phyloP scores from a whole-genome alignment of 1,140 invertebrate species.

The Brachionus sp. region DNA sequence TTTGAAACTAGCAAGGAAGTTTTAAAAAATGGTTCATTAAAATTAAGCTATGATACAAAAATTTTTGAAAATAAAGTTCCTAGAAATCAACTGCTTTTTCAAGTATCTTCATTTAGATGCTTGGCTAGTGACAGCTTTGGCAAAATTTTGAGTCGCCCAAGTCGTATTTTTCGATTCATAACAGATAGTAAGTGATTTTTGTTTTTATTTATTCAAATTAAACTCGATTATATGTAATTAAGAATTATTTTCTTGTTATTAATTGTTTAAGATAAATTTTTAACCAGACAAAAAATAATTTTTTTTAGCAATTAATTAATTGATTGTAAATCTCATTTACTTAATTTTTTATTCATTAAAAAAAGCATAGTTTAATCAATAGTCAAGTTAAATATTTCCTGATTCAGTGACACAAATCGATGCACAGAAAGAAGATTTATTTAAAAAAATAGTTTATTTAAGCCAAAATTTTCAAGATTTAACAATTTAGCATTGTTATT shows the following conservation, averaged over 20 bases:
- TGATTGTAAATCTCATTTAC: neutral
- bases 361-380: neutral
- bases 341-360: neutral
- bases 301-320: neutral
- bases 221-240: neutral
- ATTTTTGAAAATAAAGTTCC: neutral
- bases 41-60: neutral
- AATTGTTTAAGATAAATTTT: neutral
- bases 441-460: too few relatives aligned
- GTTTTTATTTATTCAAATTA: neutral
- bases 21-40: neutral
- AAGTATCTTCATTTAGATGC: slow-evolving; percentile 20
- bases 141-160: slow-evolving; percentile 15
- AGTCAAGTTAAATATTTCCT: too few relatives aligned
- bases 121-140: slow-evolving; percentile 10
- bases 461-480: too few relatives aligned
- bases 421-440: too few relatives aligned
- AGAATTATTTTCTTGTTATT: neutral
- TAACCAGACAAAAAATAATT: neutral
- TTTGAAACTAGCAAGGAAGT: neutral
- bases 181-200: neutral
- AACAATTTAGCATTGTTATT: too few relatives aligned
- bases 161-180: neutral
- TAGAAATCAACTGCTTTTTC: neutral
- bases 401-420: too few relatives aligned